Evolutionary conservation across 2,113 vertebrate genomes (phyloP), one percentile per base, ranked within the genome.

Genomic region (Channa argus): DNA sequence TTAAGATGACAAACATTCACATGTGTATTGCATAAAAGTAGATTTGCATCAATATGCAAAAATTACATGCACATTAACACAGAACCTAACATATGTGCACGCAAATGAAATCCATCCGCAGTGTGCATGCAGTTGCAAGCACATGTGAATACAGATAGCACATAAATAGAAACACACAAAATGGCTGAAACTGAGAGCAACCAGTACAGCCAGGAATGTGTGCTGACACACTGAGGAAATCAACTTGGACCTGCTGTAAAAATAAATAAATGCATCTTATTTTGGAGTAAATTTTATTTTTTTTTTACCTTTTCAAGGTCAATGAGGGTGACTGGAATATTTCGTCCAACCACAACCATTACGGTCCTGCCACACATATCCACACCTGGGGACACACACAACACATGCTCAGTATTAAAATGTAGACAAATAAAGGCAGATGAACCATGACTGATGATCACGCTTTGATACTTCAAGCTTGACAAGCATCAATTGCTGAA

Each of bases 301-400:
- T 41, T 41, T 45, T 1, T 91, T 92, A 99, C 98, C 96, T 99
- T 99, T 83, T 99, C 98, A 74, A 98, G 92, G 80, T 99, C 98
- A 74, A 99, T 98, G 38, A 98, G 69, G 0, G 96, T 96, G 14
- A 99, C 96, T 0, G 98, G 98, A 82, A 99, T 98, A 88, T 99
- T 99, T 84, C 98, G 95, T 87, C 98, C 98, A 10, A 99, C 97
- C 2, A 99, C 89, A 37, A 98, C 96, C 95, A 99, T 96, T 78
- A 99, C 96, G 0, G 97, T 98, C 70, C 96, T 92, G 39, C 98
- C 98, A 80, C 94, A 96, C 73, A 95, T 94, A 81, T 99, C 98
- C 62, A 98, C 93, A 87, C 98, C 98, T 99, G 83, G 0, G 47
- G 6, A 87, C 39, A 51, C 12, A 63, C 2, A 34, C 12, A 64